Evolutionary conservation across 1,140 invertebrate genomes (phyloP).

Genomic region (Lepidostoma basale): DNA sequence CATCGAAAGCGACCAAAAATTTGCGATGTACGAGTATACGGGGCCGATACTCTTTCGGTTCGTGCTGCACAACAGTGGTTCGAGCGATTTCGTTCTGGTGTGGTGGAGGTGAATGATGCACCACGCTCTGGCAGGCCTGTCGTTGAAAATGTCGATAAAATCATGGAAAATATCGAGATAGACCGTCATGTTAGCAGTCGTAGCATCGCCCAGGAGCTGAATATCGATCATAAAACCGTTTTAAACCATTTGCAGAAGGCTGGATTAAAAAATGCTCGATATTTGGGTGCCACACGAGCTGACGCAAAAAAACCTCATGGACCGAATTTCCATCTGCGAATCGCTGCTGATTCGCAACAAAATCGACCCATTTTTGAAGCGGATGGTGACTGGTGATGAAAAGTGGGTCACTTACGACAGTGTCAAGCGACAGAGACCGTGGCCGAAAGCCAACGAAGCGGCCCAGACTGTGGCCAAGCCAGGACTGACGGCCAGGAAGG

Average conservation of each 20-base stretch:
- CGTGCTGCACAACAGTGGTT: conserved; percentile 8
- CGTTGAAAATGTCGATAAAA: conserved; percentile 7
- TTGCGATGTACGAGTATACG: no score
- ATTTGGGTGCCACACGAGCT: neutral
- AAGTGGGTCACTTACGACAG: neutral
- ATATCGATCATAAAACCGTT: conserved; percentile 8
- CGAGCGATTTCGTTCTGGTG: conserved; percentile 5
- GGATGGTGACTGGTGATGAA: conserved; percentile 1
- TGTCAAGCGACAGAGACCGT: neutral
- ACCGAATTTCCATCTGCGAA: conserved; percentile 13
- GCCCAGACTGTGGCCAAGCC: neutral
- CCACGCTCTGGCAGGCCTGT: conserved; percentile 8
- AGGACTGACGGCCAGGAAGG: conserved; percentile 9
- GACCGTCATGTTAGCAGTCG: conserved; percentile 2
- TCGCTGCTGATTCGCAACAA: conserved; percentile 18
- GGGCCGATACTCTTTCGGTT: conserved; percentile 5
- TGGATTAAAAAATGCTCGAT: conserved; percentile 2
- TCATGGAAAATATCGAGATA: conserved; percentile 10
- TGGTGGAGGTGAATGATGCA: conserved; percentile 9
- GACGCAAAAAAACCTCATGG: conserved; percentile 12
- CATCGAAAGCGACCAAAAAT: conserved; percentile 5
- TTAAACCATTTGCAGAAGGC: neutral
- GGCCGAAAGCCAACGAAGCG: conserved; percentile 9
- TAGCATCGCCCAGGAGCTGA: conserved; percentile 2
- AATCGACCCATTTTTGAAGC: conserved; percentile 10